Evolutionary conservation across 1,140 invertebrate species (phyloP).

Genomic region (Latrodectus geometricus): DNA sequence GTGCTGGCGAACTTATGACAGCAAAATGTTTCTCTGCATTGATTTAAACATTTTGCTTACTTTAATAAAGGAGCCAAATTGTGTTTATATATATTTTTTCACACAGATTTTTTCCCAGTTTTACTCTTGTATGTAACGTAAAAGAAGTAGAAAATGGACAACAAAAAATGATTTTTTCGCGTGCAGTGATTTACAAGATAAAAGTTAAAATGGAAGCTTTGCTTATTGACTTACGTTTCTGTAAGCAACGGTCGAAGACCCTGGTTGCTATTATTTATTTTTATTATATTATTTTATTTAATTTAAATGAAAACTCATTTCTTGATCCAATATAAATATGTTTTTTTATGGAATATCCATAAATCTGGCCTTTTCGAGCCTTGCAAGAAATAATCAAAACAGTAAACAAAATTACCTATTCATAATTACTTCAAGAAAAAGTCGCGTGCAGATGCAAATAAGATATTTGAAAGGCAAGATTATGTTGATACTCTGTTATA

Average conservation of each 20-base stretch:
- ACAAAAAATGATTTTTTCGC: conserved; percentile 47
- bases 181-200: not conserved
- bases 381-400: too few species aligned
- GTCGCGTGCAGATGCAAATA: too few species aligned
- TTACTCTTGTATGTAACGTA: conserved; percentile 1
- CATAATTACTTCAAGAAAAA: too few species aligned
- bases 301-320: not conserved
- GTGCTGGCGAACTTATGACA: conserved; percentile 25
- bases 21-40: conserved; percentile 42
- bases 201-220: not conserved
- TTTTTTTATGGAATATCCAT: too few species aligned
- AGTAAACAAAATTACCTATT: too few species aligned
- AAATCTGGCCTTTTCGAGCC: too few species aligned
- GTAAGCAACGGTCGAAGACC: not conserved
- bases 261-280: not conserved
- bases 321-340: too few species aligned
- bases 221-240: conserved; percentile 5
- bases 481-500: too few species aligned
- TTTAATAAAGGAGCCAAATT: conserved; percentile 34
- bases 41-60: conserved; percentile 47
- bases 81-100: not conserved
- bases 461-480: too few species aligned
- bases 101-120: not conserved
- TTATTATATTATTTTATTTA: not conserved
- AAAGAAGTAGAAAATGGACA: conserved; percentile 7